A percentile compares a stretch with the other conserved stretches of the same genome.
These are phyloP conservation scores for Lutjanus argentimaculatus DNA, from an alignment of 2,797 vertebrate genomes.

Conservation along the genomic window DNA sequence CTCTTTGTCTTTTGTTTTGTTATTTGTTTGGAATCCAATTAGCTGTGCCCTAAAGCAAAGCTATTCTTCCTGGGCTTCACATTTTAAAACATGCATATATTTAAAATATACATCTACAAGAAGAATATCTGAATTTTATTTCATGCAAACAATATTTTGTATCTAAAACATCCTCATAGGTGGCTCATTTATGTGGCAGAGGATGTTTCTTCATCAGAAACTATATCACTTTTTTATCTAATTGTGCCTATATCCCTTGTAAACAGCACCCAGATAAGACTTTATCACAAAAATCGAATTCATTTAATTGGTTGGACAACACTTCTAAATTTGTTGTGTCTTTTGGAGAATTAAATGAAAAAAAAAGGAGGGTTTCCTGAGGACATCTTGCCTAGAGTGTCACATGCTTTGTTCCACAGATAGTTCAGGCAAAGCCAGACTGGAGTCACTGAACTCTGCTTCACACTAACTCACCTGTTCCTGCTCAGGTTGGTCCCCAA, in stretches of 20 bases:
- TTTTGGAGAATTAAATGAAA: neutral
- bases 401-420: conserved; percentile 18
- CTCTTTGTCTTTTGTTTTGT: neutral
- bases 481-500: conserved; percentile 81
- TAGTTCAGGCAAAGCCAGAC: conserved; percentile 13
- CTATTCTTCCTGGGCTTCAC: no score
- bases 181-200: neutral
- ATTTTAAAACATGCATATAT: no score
- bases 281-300: conserved; percentile 15
- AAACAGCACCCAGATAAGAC: conserved; percentile 16
- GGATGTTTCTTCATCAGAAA: neutral
- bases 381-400: neutral
- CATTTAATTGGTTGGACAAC: conserved; percentile 17
- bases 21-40: no score
- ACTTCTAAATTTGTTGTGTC: conserved; percentile 12
- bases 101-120: no score
- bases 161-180: neutral
- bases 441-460: neutral
- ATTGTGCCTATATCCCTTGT: no score
- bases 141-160: neutral
- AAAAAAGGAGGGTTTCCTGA: conserved; percentile 16
- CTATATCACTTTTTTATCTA: no score
- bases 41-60: no score
- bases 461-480: conserved; percentile 78
- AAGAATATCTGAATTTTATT: no score